phyloP scores from a whole-genome alignment of 2,888 invertebrate genomes.

The Hemithea aestivaria region DNA sequence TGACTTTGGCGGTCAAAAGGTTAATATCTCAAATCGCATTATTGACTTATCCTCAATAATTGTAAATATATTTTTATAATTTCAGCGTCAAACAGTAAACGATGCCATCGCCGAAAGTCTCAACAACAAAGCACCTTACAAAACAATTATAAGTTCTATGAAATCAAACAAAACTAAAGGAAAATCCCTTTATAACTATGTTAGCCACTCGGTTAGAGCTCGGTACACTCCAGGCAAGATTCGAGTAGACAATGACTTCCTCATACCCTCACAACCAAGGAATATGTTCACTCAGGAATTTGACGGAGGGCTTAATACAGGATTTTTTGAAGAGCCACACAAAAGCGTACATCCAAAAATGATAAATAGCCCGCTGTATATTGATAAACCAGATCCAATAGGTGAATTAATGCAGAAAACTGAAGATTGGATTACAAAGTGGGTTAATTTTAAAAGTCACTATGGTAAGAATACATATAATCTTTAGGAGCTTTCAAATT shows the following conservation, averaged over 20 bases:
- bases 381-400: conserved; percentile 51
- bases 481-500: no score
- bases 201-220: conserved; percentile 1
- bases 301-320: conserved; percentile 54
- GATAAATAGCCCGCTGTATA: conserved; percentile 43
- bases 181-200: conserved; percentile 39
- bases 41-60: no score
- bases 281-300: conserved; percentile 54
- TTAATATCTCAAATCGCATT: no score
- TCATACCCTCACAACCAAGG: conserved; percentile 30
- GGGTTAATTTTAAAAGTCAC: not conserved
- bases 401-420: conserved; percentile 39
- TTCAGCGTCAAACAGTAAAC: conserved; percentile 5
- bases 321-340: conserved; percentile 56
- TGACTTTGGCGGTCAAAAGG: no score
- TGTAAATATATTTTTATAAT: conserved; percentile 1
- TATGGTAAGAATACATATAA: not conserved
- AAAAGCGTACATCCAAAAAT: conserved; percentile 56
- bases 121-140: conserved; percentile 47
- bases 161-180: conserved; percentile 33
- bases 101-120: conserved; percentile 35
- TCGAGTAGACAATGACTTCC: conserved; percentile 36
- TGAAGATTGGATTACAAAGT: not conserved
- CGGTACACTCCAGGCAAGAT: not conserved
- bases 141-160: conserved; percentile 46